These are phyloP conservation scores for Vanessa atalanta DNA, from an alignment of 1,140 invertebrate genomes.

Conservation along the genomic window DNA sequence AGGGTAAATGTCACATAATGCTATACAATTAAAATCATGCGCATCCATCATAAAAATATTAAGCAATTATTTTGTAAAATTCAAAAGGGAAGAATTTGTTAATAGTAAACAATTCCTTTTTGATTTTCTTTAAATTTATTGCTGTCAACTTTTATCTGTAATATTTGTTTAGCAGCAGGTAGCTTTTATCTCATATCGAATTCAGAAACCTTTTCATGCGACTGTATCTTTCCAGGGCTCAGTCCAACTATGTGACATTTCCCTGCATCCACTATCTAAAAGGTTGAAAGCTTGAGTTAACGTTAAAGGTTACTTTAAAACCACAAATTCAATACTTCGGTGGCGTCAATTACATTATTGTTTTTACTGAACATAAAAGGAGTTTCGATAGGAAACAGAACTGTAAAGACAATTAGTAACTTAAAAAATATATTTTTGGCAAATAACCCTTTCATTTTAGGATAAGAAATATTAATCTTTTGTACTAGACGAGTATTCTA, in stretches of 20 bases:
- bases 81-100: too few relatives aligned
- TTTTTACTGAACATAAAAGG: conserved; percentile 20
- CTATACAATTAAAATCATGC: background rate
- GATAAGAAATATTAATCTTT: too few relatives aligned
- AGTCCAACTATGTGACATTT: conserved; percentile 79
- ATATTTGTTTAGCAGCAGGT: background rate
- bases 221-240: conserved; percentile 64
- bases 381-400: background rate
- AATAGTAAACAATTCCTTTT: background rate
- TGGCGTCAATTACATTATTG: conserved; percentile 43
- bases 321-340: conserved; percentile 64
- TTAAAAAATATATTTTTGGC: too few relatives aligned
- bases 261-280: conserved; percentile 70
- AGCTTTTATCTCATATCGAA: conserved; percentile 16
- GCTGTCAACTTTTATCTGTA: background rate
- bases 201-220: conserved; percentile 38
- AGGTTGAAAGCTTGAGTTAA: conserved; percentile 64
- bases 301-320: conserved; percentile 67
- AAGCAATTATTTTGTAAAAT: background rate
- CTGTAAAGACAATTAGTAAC: too few relatives aligned
- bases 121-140: background rate
- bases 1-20: background rate
- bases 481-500: too few relatives aligned
- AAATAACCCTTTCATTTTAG: too few relatives aligned
- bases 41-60: background rate